Conservation (phyloP, 2,888 invertebrate species). For the Amblyjoppa proteus region DNA sequence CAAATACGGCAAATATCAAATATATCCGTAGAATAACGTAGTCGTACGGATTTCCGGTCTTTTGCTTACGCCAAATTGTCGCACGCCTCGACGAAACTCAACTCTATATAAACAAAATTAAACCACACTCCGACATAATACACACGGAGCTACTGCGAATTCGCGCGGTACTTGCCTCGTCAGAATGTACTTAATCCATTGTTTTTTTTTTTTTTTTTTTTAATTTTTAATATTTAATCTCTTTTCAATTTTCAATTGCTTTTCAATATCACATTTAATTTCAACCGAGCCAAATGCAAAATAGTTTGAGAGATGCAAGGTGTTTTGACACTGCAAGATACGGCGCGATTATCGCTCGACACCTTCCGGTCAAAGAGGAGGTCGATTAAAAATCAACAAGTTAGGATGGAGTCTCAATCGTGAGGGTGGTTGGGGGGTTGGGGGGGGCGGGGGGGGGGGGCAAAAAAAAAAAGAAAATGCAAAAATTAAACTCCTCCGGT, state of each 20-base stretch:
- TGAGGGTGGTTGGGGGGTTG: background rate
- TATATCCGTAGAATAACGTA: slow-evolving; percentile 18
- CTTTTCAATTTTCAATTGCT: no score
- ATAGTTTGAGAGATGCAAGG: background rate
- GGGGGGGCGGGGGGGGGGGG: background rate
- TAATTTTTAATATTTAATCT: background rate
- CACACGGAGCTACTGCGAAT: slow-evolving; percentile 29
- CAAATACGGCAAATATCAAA: slow-evolving; percentile 17
- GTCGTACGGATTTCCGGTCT: background rate
- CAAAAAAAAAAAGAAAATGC: slow-evolving; percentile 35
- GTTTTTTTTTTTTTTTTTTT: background rate
- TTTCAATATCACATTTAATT: no score
- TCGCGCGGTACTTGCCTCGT: slow-evolving; percentile 16
- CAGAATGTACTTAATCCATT: background rate
- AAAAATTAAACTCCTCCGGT: slow-evolving; percentile 44
- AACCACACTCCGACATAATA: slow-evolving; percentile 27
- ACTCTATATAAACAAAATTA: slow-evolving; percentile 21
- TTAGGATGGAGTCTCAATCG: slow-evolving; percentile 44
- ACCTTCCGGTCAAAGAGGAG: slow-evolving; percentile 46
- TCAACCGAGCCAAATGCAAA: no score
- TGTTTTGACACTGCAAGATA: background rate
- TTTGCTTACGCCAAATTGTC: slow-evolving; percentile 23
- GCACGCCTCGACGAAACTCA: slow-evolving; percentile 18
- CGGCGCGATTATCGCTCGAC: background rate
- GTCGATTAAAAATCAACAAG: slow-evolving; percentile 39